phyloP scores from a whole-genome alignment of 2,797 vertebrate genomes.

The Melanotaenia boesemani region DNA sequence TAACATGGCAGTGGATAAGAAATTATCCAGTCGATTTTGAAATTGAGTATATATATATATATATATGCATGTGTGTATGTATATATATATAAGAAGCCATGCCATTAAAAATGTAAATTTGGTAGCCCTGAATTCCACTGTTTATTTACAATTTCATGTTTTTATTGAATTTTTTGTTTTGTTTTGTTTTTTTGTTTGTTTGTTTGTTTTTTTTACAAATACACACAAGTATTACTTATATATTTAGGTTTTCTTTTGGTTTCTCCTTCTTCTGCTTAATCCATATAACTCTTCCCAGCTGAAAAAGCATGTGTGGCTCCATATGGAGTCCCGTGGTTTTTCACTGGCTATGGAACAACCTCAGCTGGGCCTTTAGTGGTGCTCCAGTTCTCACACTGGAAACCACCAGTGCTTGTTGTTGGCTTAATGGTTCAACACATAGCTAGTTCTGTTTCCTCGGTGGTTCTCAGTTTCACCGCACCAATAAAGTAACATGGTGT shows the following conservation, averaged over 20 bases:
- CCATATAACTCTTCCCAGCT: conserved; percentile 35
- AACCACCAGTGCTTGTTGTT: conserved; percentile 40
- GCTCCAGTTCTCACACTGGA: conserved; percentile 33
- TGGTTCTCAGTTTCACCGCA: conserved; percentile 70
- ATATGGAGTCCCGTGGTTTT: conserved; percentile 56
- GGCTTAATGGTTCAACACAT: conserved; percentile 62
- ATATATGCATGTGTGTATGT: too few species aligned
- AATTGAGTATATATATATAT: not conserved
- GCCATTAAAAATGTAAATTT: too few species aligned
- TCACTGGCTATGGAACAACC: conserved; percentile 50
- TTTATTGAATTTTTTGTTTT: too few species aligned
- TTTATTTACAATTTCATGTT: too few species aligned
- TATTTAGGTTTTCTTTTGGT: not conserved
- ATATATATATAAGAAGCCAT: too few species aligned
- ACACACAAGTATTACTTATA: too few species aligned
- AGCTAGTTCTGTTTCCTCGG: conserved; percentile 59
- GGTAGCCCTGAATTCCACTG: too few species aligned
- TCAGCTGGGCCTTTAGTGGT: conserved; percentile 67
- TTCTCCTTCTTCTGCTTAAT: not conserved
- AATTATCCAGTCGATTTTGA: not conserved
- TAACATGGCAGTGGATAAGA: not conserved
- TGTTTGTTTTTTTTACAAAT: too few species aligned
- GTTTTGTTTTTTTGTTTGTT: too few species aligned
- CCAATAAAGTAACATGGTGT: conserved; percentile 57
- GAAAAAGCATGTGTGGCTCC: conserved; percentile 47